Base-by-base conservation (phyloP, 2,888 invertebrate genomes). In the Malthinus flaveolus region DNA sequence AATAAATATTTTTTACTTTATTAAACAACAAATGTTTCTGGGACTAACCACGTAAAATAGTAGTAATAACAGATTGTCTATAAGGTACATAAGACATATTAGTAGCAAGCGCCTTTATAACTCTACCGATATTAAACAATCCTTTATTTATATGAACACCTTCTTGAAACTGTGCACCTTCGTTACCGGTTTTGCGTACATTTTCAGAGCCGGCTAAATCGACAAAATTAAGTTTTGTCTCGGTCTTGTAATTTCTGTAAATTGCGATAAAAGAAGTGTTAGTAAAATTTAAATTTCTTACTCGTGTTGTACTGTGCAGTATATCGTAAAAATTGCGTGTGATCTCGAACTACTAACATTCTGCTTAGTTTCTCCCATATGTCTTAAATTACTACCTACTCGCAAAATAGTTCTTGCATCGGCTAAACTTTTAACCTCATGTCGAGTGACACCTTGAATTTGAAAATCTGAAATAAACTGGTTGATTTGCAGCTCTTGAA, bases 191-290 rank as follows among this genome's bases (percentile, higher is more conserved):
- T 46, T 80, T 78, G 13, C 78, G 76, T 1, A 81, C 78, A 56
- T 81, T 79, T 71, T 82, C 82, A 4, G 80, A 82, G 1, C 83
- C 83, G 32, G 82, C 83, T 60, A 83, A 71, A 71, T 83, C 83
- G 1, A 82, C 81, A 37, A 83, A 71, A 75, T 82, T 80, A 47
- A 83, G 71, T 59, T 79, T 78, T 1, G 79, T 75, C n/a, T 49
- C 47, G 0, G 56, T 62, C 11, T 64, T 55, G 8, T 15, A 7
- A 50, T 56, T 50, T 33, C 65, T 65, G 15, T 49, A 64, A 63
- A 31, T 23, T 23, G 23, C 5, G 5, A 23, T 23, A 3, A 23
- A 3, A 23, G 5, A 23, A 23, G 2, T 23, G 36, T 48, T 31
- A 52, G 8, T 8, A 23, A 42, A 11, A 9, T 36, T 13, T 9